phyloP scores from a whole-genome alignment of 2,888 invertebrate species.

The Himalopsyche tibetana region DNA sequence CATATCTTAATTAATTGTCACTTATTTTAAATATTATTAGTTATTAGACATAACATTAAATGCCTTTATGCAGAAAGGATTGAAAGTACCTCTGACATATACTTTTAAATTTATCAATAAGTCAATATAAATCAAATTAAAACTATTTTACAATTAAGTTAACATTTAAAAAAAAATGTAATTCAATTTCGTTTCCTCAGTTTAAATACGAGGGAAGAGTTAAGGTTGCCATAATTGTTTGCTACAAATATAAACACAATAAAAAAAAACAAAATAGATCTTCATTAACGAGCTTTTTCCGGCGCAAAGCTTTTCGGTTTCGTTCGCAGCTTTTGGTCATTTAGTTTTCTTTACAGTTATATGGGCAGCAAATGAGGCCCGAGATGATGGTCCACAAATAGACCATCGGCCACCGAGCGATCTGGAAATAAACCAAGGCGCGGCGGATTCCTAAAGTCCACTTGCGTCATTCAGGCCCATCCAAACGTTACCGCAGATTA shows the following conservation, averaged over 20 bases:
- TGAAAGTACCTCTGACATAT: no score
- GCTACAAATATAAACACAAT: no score
- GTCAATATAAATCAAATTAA: no score
- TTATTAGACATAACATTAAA: neutral
- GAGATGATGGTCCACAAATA: slow-evolving; percentile 55
- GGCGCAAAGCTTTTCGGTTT: neutral
- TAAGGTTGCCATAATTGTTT: no score
- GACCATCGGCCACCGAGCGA: slow-evolving; percentile 51
- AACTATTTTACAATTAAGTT: no score
- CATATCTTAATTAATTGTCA: no score
- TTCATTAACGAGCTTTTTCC: slow-evolving; percentile 37
- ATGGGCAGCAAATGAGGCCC: slow-evolving; percentile 53
- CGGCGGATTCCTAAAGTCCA: slow-evolving; percentile 58
- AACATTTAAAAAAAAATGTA: no score
- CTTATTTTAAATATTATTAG: no score
- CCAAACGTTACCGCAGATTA: neutral
- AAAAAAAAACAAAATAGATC: no score
- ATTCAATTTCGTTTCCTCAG: no score
- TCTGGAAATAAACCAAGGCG: slow-evolving; percentile 63
- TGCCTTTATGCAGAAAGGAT: neutral
- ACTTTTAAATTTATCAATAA: no score
- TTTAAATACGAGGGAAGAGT: no score
- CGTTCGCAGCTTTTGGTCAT: slow-evolving; percentile 13
- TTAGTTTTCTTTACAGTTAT: slow-evolving; percentile 47
- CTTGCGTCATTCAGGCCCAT: slow-evolving; percentile 56